A percentile compares a stretch with the other conserved stretches of the same genome.
These are phyloP conservation scores for Drosophila sechellia DNA, from an alignment of 1,140 invertebrate genomes.

Conservation along the genomic window DNA sequence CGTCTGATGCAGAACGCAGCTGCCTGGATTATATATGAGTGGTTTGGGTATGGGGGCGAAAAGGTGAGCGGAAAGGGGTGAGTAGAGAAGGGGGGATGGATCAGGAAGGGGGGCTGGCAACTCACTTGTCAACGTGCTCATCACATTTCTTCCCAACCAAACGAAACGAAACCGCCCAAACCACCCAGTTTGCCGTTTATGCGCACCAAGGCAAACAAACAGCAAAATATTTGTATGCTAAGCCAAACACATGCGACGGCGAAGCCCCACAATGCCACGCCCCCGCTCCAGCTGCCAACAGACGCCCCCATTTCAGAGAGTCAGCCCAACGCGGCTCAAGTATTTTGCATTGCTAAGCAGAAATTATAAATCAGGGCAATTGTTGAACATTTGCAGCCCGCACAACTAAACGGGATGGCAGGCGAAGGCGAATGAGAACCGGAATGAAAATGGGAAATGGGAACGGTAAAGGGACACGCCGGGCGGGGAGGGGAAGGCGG, in stretches of 20 bases:
- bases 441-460: constrained; percentile 35
- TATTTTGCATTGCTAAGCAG: constrained; percentile 83
- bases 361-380: constrained; percentile 83
- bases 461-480: neutral
- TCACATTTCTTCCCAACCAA: constrained; percentile 61
- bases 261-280: constrained; percentile 63
- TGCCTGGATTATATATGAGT: constrained; percentile 74
- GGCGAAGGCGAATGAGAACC: constrained; percentile 15
- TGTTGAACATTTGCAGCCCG: constrained; percentile 82
- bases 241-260: constrained; percentile 78
- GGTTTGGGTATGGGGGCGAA: neutral
- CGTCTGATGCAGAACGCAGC: constrained; percentile 71
- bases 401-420: constrained; percentile 72
- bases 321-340: constrained; percentile 70
- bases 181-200: constrained; percentile 56
- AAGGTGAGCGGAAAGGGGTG: neutral
- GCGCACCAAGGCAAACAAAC: constrained; percentile 80
- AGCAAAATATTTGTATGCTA: constrained; percentile 83
- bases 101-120: constrained; percentile 30
- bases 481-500: neutral
- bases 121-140: constrained; percentile 77
- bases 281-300: constrained; percentile 10
- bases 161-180: constrained; percentile 6
- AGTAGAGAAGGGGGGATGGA: neutral
- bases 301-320: constrained; percentile 10